Evolutionary conservation across 2,888 invertebrate genomes (phyloP), one percentile per base, ranked within the genome.

Genomic region (Limnephilus auricula): DNA sequence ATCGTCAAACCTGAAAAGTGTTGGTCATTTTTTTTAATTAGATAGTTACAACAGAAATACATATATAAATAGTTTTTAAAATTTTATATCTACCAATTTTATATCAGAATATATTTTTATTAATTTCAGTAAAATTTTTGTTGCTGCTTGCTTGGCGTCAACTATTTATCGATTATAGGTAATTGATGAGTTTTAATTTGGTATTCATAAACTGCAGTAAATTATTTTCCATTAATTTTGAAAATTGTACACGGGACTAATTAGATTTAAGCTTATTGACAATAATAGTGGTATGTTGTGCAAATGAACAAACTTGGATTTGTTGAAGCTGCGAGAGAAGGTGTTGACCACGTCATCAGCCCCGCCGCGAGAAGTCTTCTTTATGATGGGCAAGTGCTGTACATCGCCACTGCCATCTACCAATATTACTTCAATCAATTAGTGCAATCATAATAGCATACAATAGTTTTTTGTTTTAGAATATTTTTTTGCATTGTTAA

Each of bases 1-100:
- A 94, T 96, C 96, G 93, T 96, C 96, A 93, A 95, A 94, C 94
- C 96, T 96, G 95, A 94, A 95, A 95, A 85, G 31, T 86, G 65
- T 45, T 45, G n/a, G 25, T 25, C 65, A n/a, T 5, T n/a, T 31
- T n/a, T 31, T 80, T 80, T 31, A 13, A 80, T 80, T 80, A 80
- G 32, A 80, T 80, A 32, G 30, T 80, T 80, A 32, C 30, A 10
- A 32, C 30, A 10, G 80, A 80, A 31, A 80, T 80, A 80, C 31
- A 80, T 65, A 65, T 25, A 25, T 65, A 65, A 65, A 18, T 65
- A 65, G 5, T 9, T 25, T 65, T 25, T 3, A 18, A 50, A 15
- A 50, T 2, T 50, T 18, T 5, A 6, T 50, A 18, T 18, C 50
- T 50, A 50, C 45, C 45, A 50, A n/a, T n/a, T n/a, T n/a, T n/a